Percentiles rank a stretch among this genome's conserved stretches.
Evolutionary conservation across 2,888 invertebrate species (phyloP).

Genomic region (Pecten maximus): DNA sequence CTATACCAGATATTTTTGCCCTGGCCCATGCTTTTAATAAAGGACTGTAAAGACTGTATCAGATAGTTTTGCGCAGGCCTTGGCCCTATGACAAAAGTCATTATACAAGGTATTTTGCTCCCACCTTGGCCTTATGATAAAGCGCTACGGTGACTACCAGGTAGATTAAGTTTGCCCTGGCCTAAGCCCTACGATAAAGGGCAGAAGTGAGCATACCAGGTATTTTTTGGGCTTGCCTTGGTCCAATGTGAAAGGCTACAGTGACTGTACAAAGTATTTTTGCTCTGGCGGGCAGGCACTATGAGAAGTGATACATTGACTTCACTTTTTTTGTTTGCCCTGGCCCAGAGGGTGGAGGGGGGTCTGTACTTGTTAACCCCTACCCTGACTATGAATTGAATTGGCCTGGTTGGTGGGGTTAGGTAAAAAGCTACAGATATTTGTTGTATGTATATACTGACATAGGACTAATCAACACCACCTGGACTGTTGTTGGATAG

Average conservation of each 20-base stretch:
- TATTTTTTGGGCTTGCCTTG: too few relatives aligned
- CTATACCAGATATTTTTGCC: too few relatives aligned
- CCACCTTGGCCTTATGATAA: neutral
- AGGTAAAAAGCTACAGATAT: neutral
- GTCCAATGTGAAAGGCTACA: too few relatives aligned
- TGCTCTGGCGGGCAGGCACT: too few relatives aligned
- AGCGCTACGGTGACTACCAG: neutral
- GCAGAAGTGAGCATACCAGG: neutral
- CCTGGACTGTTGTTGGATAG: constrained; percentile 22
- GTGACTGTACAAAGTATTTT: too few relatives aligned
- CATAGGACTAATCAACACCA: constrained; percentile 24
- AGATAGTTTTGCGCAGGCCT: too few relatives aligned
- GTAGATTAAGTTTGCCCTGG: neutral
- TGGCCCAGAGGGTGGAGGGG: neutral
- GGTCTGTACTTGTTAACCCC: neutral
- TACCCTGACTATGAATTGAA: neutral
- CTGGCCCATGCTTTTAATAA: too few relatives aligned
- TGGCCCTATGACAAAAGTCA: too few relatives aligned
- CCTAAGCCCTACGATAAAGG: neutral
- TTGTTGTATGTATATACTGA: constrained; percentile 13
- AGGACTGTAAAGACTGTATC: too few relatives aligned
- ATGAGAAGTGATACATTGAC: too few relatives aligned
- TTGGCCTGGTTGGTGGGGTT: neutral
- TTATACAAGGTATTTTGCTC: neutral
- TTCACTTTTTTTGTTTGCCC: too few relatives aligned